Conservation (phyloP, 2,797 vertebrate species). For the Oreortyx pictus region DNA sequence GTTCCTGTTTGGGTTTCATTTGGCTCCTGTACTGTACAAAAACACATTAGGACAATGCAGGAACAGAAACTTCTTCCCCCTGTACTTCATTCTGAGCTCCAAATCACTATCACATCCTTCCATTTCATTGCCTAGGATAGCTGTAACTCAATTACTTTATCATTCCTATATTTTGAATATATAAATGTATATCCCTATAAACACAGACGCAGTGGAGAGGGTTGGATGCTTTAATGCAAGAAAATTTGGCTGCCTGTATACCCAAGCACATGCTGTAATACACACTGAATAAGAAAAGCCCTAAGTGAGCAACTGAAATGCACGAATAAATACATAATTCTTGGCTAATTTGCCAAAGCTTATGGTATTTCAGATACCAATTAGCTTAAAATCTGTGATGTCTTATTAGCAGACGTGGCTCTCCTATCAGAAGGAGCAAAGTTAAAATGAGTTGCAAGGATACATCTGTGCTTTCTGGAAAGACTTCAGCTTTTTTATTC, state of each 20-base stretch:
- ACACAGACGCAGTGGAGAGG: not conserved
- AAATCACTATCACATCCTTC: not conserved
- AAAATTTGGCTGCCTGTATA: not conserved
- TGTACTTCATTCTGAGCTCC: not conserved
- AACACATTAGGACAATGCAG: not conserved
- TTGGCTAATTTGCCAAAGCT: constrained; percentile 19
- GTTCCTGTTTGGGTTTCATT: not conserved
- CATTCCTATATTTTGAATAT: not conserved
- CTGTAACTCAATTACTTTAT: not conserved
- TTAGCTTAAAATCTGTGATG: constrained; percentile 41
- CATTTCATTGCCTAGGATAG: not conserved
- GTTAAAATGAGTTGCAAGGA: constrained; percentile 17
- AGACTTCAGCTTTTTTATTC: constrained; percentile 8
- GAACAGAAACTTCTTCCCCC: not conserved
- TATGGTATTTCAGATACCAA: constrained; percentile 44
- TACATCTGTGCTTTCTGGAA: not conserved
- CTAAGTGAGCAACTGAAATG: constrained; percentile 50
- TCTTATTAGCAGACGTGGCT: not conserved
- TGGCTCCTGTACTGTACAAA: not conserved
- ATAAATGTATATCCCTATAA: not conserved
- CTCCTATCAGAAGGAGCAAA: not conserved
- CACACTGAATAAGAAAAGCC: not conserved
- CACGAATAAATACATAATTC: constrained; percentile 44
- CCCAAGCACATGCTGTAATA: constrained; percentile 31
- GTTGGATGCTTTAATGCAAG: not conserved